Evolutionary conservation across 92 coral and sea anemone genomes (phyloP).

Genomic region (Phenganax subtilis): DNA sequence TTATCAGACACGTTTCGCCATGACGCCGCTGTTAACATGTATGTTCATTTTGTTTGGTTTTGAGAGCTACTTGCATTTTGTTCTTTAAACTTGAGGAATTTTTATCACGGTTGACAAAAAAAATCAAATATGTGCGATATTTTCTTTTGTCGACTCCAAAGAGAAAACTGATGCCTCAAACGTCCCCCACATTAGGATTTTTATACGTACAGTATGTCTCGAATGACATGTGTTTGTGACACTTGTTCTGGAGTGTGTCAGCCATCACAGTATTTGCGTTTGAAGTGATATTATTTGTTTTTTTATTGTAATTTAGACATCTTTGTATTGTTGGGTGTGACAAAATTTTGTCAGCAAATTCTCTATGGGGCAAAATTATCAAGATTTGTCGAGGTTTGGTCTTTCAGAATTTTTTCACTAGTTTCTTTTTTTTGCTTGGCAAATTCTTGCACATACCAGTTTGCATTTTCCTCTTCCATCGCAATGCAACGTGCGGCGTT

Average conservation of each 20-base stretch:
- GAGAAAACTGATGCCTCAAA: not conserved
- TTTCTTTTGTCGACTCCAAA: no score
- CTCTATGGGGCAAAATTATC: slow-evolving; percentile 85
- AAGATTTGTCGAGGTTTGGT: slow-evolving; percentile 67
- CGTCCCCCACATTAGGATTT: not conserved
- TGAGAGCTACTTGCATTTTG: no score
- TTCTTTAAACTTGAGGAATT: no score
- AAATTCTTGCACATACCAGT: not conserved
- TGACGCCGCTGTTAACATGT: no score
- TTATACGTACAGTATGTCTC: not conserved
- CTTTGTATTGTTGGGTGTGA: slow-evolving; percentile 80
- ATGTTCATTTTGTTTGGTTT: no score
- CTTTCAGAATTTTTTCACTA: not conserved
- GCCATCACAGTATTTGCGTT: not conserved
- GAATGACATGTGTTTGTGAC: no score
- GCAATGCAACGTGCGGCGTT: no score
- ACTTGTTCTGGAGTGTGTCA: no score
- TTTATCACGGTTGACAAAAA: no score
- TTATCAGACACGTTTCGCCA: no score
- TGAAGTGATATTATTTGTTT: not conserved
- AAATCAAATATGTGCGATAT: no score
- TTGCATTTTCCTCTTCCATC: no score
- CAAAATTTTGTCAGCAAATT: slow-evolving; percentile 78
- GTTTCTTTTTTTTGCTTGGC: not conserved
- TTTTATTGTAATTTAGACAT: slow-evolving; percentile 53